phyloP scores from a whole-genome alignment of 2,888 invertebrate genomes.

The Liopterus haemorrhoidalis region DNA sequence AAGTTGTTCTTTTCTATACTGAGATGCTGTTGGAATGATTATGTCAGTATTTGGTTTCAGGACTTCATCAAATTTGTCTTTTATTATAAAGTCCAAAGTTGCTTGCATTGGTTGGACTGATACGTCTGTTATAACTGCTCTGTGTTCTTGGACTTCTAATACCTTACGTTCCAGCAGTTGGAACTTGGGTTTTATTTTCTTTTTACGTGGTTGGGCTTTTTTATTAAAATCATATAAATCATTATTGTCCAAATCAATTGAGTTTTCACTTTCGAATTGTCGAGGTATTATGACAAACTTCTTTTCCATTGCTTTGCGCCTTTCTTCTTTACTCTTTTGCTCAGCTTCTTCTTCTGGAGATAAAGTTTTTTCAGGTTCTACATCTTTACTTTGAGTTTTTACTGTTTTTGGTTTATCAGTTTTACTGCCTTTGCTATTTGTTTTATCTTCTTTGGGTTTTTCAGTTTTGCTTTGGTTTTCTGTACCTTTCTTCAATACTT shows the following conservation, averaged over 20 bases:
- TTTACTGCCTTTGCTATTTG: slow-evolving; percentile 4
- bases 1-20: slow-evolving; percentile 17
- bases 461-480: neutral
- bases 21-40: slow-evolving; percentile 12
- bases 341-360: slow-evolving; percentile 31
- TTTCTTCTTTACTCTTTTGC: slow-evolving; percentile 33
- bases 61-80: slow-evolving; percentile 16
- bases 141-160: slow-evolving; percentile 15
- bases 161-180: too few species aligned
- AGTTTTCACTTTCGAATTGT: slow-evolving; percentile 16
- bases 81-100: slow-evolving; percentile 16
- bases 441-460: slow-evolving; percentile 3
- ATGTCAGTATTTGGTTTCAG: slow-evolving; percentile 18
- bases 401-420: slow-evolving; percentile 1
- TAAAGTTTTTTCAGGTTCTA: slow-evolving; percentile 31
- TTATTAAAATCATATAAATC: neutral
- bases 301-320: slow-evolving; percentile 41
- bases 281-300: slow-evolving; percentile 26
- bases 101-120: slow-evolving; percentile 12
- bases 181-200: too few species aligned
- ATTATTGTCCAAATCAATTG: neutral
- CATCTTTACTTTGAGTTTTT: slow-evolving; percentile 34
- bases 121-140: slow-evolving; percentile 5
- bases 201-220: too few species aligned
- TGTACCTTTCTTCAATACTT: neutral